phyloP scores from a whole-genome alignment of 2,113 vertebrate genomes.

The Sebastes schlegelii region DNA sequence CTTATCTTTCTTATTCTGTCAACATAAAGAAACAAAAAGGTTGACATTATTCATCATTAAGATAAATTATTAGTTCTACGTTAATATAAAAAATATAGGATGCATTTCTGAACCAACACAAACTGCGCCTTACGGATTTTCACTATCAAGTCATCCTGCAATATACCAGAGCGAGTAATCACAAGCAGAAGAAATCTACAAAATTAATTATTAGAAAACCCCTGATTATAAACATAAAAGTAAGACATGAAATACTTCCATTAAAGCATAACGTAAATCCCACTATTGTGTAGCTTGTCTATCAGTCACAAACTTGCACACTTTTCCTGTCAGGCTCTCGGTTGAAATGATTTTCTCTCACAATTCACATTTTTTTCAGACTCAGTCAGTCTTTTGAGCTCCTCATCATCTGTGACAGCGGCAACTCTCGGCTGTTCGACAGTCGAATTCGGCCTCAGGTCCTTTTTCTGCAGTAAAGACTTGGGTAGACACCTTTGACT shows the following conservation, averaged over 20 bases:
- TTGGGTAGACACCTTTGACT: neutral
- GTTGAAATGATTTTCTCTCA: neutral
- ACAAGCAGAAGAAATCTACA: neutral
- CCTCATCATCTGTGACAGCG: neutral
- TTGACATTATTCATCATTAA: no score
- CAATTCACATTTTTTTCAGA: neutral
- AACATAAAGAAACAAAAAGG: no score
- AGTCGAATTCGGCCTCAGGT: neutral
- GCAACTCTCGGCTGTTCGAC: neutral
- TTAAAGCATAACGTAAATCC: neutral
- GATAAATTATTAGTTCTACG: no score
- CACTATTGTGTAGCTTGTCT: neutral
- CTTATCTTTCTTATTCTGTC: no score
- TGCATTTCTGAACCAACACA: no score
- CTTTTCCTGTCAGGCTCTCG: neutral
- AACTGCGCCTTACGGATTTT: no score
- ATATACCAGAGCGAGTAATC: neutral
- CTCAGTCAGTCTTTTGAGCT: no score
- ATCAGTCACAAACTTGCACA: neutral
- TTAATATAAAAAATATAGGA: no score
- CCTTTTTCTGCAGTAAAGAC: neutral
- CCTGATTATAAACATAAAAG: neutral
- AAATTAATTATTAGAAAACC: neutral
- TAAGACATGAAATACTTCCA: neutral
- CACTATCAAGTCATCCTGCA: no score